Percentiles rank a stretch among this genome's conserved stretches.
These are phyloP conservation scores for Xenopus petersii DNA, from an alignment of 2,797 vertebrate species.

Conservation along the genomic window DNA sequence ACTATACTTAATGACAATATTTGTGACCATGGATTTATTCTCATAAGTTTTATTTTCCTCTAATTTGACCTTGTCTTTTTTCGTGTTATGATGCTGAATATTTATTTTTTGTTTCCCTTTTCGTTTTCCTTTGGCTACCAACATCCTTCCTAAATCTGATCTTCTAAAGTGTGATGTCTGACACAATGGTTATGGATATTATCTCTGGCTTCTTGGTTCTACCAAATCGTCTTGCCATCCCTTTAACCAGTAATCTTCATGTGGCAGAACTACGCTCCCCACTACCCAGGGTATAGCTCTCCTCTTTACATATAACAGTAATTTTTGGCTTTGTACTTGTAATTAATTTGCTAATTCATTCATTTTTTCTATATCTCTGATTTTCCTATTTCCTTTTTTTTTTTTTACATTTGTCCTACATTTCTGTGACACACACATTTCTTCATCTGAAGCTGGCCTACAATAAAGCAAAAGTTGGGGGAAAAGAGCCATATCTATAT, in stretches of 20 bases:
- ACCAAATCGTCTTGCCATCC: conserved; percentile 88
- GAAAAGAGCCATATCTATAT: no score
- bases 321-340: background rate
- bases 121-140: no score
- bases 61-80: no score
- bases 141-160: background rate
- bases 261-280: conserved; percentile 88
- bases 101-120: background rate
- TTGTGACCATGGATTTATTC: no score
- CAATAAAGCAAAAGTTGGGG: no score
- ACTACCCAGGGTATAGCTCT: conserved; percentile 81
- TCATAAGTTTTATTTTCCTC: no score
- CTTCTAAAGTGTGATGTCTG: conserved; percentile 80
- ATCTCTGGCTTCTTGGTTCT: conserved; percentile 88
- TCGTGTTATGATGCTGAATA: no score
- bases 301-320: no score
- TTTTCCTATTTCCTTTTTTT: background rate
- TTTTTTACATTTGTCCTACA: background rate
- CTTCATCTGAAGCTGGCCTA: no score
- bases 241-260: conserved; percentile 82
- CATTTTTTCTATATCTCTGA: no score
- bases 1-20: no score
- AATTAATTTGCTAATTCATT: background rate
- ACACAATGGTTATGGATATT: conserved; percentile 92
- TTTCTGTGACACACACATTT: background rate